These are phyloP conservation scores for Megathymus violae DNA, from an alignment of 1,140 invertebrate species.

Conservation along the genomic window DNA sequence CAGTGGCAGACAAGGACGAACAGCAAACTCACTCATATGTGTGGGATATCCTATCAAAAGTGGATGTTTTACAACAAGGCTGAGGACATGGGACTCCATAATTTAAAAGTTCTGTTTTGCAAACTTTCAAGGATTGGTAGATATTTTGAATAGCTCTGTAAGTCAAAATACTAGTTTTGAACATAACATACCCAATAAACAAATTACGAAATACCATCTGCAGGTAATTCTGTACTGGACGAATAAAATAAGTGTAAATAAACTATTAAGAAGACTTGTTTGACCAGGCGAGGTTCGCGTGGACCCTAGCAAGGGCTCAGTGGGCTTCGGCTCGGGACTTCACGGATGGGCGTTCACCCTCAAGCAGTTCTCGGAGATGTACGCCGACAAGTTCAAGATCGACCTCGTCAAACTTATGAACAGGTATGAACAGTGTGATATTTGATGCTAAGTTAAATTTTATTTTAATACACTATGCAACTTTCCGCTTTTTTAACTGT, in stretches of 20 bases:
- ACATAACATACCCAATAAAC: no score
- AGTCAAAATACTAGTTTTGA: no score
- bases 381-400: conserved; percentile 99
- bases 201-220: no score
- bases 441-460: no score
- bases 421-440: conserved; percentile 82
- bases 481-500: no score
- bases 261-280: background rate
- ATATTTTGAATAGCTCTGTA: no score
- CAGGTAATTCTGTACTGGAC: no score
- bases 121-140: no score
- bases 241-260: no score
- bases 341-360: conserved; percentile 99
- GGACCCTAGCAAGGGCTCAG: conserved; percentile 98
- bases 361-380: conserved; percentile 99
- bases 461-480: no score
- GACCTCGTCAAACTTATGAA: conserved; percentile 99
- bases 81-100: background rate
- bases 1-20: conserved; percentile 78
- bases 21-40: conserved; percentile 45
- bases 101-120: no score
- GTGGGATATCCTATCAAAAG: conserved; percentile 48
- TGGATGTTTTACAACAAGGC: conserved; percentile 52
- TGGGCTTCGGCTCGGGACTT: conserved; percentile 99
- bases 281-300: conserved; percentile 92